Base-by-base conservation (phyloP, 2,888 invertebrate species). In the Hirtodrosophila alboralis region DNA sequence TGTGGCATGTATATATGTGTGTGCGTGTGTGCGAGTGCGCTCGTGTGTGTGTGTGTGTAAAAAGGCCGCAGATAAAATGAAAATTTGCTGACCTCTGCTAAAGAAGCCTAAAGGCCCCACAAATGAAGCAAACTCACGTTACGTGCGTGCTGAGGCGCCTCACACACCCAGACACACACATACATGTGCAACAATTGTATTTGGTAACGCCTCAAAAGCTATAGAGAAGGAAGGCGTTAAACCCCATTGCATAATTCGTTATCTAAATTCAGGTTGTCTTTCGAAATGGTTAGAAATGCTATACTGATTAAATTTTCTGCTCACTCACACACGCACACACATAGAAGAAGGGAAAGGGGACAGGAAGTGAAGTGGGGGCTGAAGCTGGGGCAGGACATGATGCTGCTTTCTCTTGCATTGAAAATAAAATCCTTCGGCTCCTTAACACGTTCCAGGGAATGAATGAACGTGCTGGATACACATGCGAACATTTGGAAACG, bases 261-360 rank as follows among this genome's bases (percentile, higher is more conserved):
- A 89, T 88, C 89, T 88, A 88, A 87, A 88, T 89, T 88, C 89
- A 88, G 87, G 77, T 87, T 88, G 81, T 74, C 78, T 83, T 75
- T 75, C 67, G 84, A 75, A 76, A 75, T 45, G 66, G 49, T 58
- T 74, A 54, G 70, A 77, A 86, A 84, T 87, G 85, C 81, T 76
- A 77, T 83, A 81, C 88, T 88, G 88, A 88, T 89, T 87, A 88
- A 84, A 87, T 88, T 85, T 79, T 23, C 60, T 31, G 28, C 60
- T 41, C 56, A 5, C 56, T 51, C 52, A 45, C 41, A 45, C 49
- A 54, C 37, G 37, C 37, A 36, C 27, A 41, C 10, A 27, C 31
- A 31, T 14, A 40, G 31, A 18, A 18, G 18, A 18, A 18, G 18
- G 18, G 18, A 18, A n/a, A n/a, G n/a, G 18, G 3, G 18, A 26